These are phyloP conservation scores for Oithona nana DNA, from an alignment of 2,888 invertebrate species.

Conservation along the genomic window DNA sequence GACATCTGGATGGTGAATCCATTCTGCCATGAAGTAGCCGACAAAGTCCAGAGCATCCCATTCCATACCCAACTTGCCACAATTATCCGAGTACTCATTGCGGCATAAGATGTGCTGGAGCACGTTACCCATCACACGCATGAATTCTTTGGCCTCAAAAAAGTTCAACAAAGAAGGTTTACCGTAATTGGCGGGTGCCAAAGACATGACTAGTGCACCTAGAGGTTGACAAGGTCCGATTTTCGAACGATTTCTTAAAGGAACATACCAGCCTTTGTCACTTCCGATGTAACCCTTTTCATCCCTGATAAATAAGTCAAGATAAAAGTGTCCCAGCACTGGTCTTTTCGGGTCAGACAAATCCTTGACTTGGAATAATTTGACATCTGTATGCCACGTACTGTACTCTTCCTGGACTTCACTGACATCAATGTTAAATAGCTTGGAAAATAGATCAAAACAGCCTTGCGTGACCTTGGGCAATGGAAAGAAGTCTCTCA, in stretches of 20 bases:
- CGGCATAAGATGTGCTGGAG: neutral
- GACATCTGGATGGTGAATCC: conserved; percentile 45
- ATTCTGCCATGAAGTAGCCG: conserved; percentile 60
- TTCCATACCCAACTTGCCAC: conserved; percentile 69
- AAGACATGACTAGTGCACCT: conserved; percentile 63
- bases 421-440: conserved; percentile 57
- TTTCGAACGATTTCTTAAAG: conserved; percentile 42
- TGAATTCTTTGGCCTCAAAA: conserved; percentile 51
- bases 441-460: conserved; percentile 48
- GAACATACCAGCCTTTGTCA: conserved; percentile 13
- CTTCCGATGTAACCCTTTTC: conserved; percentile 11
- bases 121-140: conserved; percentile 31
- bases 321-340: conserved; percentile 42
- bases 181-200: conserved; percentile 42
- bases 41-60: conserved; percentile 79
- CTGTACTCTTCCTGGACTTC: conserved; percentile 38
- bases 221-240: conserved; percentile 46
- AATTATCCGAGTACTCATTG: conserved; percentile 38
- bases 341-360: conserved; percentile 37
- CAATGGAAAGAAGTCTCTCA: conserved; percentile 63
- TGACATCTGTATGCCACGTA: conserved; percentile 69
- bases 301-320: conserved; percentile 21
- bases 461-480: conserved; percentile 57
- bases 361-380: conserved; percentile 60
- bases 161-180: conserved; percentile 52